These are phyloP conservation scores for Cinclus cinclus DNA, from an alignment of 2,113 vertebrate species.

Conservation along the genomic window DNA sequence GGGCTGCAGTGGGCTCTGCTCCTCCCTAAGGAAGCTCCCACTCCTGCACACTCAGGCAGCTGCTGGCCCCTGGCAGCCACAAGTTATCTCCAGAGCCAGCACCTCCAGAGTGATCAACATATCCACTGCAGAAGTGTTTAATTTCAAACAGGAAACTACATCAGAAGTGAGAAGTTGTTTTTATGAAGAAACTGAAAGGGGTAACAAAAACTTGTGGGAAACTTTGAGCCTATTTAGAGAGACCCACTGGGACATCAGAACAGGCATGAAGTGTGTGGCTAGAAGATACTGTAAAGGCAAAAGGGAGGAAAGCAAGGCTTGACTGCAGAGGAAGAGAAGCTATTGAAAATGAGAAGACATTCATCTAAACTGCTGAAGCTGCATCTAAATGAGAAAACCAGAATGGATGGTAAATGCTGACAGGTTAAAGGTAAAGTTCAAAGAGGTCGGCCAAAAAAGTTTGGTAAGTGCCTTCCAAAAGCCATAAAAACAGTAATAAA, in stretches of 20 bases:
- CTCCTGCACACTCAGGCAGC: neutral
- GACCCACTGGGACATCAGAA: neutral
- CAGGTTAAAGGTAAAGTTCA: constrained; percentile 28
- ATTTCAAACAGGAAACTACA: neutral
- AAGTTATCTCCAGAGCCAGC: neutral
- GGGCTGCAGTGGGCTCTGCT: neutral
- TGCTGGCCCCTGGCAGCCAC: neutral
- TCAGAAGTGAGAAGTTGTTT: neutral
- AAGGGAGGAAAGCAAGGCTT: neutral
- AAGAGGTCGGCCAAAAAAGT: neutral
- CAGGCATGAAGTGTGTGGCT: neutral
- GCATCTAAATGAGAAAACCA: neutral
- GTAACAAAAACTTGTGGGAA: neutral
- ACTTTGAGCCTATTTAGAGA: neutral
- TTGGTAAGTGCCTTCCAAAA: neutral
- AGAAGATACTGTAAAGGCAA: neutral
- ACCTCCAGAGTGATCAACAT: neutral
- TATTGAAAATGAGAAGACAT: neutral
- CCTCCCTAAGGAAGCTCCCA: neutral
- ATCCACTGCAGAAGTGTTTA: neutral
- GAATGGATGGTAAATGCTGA: neutral
- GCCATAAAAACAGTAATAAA: constrained; percentile 7
- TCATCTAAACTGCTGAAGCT: neutral
- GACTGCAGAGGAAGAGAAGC: neutral
- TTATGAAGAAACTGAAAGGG: neutral